Percentiles rank a stretch among this genome's conserved stretches.
These are phyloP conservation scores for Callipepla californica DNA, from an alignment of 2,113 vertebrate genomes.

Conservation along the genomic window DNA sequence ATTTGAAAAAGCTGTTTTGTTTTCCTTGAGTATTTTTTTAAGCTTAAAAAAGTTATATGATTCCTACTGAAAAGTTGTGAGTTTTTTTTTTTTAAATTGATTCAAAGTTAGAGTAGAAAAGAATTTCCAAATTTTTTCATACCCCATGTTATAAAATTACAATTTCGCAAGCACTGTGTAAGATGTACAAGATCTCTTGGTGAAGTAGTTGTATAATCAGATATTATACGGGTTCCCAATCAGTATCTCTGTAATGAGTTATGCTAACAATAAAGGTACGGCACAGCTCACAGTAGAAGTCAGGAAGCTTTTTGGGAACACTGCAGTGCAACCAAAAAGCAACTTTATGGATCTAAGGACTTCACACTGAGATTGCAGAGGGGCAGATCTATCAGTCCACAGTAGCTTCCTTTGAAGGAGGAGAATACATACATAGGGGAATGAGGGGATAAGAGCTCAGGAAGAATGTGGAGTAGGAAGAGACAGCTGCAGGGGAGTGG, in stretches of 20 bases:
- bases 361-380: neutral
- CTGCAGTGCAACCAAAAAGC: neutral
- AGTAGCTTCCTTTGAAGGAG: neutral
- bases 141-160: neutral
- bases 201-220: neutral
- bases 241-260: neutral
- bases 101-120: neutral
- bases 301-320: neutral
- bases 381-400: accelerated
- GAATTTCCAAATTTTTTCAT: neutral
- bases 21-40: neutral
- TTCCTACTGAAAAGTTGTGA: neutral
- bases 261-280: neutral
- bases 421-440: neutral
- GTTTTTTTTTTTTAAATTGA: neutral
- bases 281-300: neutral
- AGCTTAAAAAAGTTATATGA: neutral
- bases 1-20: neutral
- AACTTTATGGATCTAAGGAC: neutral
- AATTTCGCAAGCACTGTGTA: neutral
- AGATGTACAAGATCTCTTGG: neutral
- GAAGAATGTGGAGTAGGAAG: neutral
- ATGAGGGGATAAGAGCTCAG: neutral
- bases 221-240: neutral
- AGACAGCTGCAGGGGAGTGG: neutral